Evolutionary conservation across 2,113 vertebrate genomes (phyloP), one percentile per base, ranked within the genome.

Genomic region (Cettia cetti): DNA sequence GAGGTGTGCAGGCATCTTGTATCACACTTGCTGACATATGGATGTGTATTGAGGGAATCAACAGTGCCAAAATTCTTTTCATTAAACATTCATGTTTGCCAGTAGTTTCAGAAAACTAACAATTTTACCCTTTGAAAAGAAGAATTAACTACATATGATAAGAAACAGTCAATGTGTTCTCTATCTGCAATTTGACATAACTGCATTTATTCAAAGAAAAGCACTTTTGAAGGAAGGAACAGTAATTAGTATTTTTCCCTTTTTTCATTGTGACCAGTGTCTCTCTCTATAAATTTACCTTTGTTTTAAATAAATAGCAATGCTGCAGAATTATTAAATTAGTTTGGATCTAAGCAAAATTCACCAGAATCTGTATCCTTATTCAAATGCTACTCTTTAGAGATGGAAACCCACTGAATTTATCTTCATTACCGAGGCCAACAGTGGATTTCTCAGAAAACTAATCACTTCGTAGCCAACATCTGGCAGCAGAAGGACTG

Each of bases 381-480:
- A 57, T 42, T 83, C 82, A 81, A 86, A 89, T 53, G 39, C 13
- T 81, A 9, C 14, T 68, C 54, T 70, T 70, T 23, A 74, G 40
- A 72, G 16, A 75, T 44, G 37, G 64, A 92, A 94, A 86, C 47
- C 30, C 28, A 90, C 52, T 20, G 44, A 81, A 82, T 92, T 89
- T 91, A 30, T 91, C 68, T 89, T 90, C 37, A 65, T 94, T 94
- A 86, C 4, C 16, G 12, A 87, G 65, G 61, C 61, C 49, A 91
- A 60, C 14, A 89, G 54, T 37, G 28, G 44, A 72, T 94, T 93
- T 86, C 42, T 89, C 77, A 92, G 78, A 84, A 89, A 91, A 87
- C 37, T 42, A 87, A 95, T 92, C 31, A 85, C 40, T 84, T 89
- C 17, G 30, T 23, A 87, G 70, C 49, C 64, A 89, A 75, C 13